phyloP scores from a whole-genome alignment of 2,113 vertebrate genomes.

The Petrocephalus microphthalmus region DNA sequence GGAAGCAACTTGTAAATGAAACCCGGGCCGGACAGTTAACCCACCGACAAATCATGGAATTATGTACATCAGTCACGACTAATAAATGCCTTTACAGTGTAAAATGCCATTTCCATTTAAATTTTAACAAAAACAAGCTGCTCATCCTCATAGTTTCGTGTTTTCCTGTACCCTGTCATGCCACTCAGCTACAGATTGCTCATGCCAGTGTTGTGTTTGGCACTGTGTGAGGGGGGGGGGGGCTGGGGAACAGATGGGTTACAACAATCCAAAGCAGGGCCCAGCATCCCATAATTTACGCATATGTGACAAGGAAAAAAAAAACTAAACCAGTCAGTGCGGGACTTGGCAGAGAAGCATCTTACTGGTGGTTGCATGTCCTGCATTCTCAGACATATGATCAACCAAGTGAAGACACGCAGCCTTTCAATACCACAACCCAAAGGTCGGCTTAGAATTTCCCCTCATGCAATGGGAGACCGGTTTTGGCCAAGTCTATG shows the following conservation, averaged over 20 bases:
- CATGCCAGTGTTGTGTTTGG: conserved; percentile 30
- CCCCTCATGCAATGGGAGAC: neutral
- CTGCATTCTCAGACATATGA: neutral
- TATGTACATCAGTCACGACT: neutral
- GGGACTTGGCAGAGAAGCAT: neutral
- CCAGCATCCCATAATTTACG: conserved; percentile 7
- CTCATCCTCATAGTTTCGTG: neutral
- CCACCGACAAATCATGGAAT: neutral
- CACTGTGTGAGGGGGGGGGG: neutral
- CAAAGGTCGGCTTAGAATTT: neutral
- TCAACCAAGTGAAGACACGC: neutral
- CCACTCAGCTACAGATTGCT: conserved; percentile 23
- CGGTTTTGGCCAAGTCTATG: neutral
- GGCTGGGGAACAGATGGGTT: neutral
- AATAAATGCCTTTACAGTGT: neutral
- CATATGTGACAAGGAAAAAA: conserved; percentile 13
- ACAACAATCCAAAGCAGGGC: neutral
- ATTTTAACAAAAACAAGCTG: conserved; percentile 10
- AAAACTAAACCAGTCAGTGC: neutral
- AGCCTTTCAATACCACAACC: neutral
- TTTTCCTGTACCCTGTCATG: neutral
- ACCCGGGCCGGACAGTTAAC: neutral
- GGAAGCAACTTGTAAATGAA: neutral
- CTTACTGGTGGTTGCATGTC: neutral
- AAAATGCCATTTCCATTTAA: neutral